Conservation (phyloP, 2,797 vertebrate genomes). For the Amniataba percoides region DNA sequence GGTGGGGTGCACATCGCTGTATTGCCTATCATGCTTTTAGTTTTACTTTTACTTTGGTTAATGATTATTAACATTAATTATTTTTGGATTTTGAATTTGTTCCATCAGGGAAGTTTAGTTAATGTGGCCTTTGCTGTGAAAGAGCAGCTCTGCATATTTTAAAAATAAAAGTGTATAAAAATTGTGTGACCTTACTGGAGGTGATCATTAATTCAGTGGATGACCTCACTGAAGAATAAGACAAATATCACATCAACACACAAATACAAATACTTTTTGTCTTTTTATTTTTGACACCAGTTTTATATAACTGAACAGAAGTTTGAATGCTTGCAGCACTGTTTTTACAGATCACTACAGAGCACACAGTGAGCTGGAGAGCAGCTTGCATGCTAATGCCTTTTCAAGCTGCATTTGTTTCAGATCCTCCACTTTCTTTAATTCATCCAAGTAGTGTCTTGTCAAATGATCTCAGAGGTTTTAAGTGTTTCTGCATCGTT, state of each 20-base stretch:
- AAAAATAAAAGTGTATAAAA: background rate
- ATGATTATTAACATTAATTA: constrained; percentile 5
- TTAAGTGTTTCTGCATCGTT: constrained; percentile 14
- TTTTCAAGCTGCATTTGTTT: constrained; percentile 32
- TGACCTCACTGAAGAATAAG: background rate
- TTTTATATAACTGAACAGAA: background rate
- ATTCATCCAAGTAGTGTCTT: constrained; percentile 5
- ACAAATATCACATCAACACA: background rate
- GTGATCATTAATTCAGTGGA: constrained; percentile 18
- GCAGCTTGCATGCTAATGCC: constrained; percentile 18
- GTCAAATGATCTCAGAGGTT: constrained; percentile 2
- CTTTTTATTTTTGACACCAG: too few relatives aligned
- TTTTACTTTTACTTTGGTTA: background rate
- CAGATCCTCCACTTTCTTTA: constrained; percentile 6
- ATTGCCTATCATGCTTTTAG: background rate
- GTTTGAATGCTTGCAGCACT: background rate
- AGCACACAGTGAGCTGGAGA: background rate
- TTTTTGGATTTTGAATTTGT: background rate
- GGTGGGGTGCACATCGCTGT: too few relatives aligned
- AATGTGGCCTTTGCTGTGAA: constrained; percentile 18
- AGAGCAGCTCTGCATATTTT: constrained; percentile 21
- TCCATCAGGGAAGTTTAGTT: constrained; percentile 6
- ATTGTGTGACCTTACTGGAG: constrained; percentile 27
- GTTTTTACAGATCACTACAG: background rate
- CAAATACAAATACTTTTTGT: background rate